Base-by-base conservation (phyloP, 2,797 vertebrate species). In the Periophthalmus magnuspinnatus region DNA sequence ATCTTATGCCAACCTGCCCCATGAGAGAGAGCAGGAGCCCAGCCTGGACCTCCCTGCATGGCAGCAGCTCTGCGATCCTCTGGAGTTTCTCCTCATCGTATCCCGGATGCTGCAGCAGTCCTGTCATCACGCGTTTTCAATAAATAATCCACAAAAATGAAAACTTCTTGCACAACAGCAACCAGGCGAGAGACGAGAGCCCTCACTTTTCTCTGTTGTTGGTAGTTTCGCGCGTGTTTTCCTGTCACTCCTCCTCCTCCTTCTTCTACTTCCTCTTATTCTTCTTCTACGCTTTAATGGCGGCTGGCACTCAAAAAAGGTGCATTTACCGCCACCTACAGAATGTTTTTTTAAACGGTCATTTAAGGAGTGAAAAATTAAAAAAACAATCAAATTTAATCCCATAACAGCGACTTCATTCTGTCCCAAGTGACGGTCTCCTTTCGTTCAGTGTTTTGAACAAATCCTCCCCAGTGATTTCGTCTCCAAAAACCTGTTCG, bases 31-130 rank as follows among this genome's bases (percentile, higher is more conserved):
- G 89, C 85, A 99, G 72, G 22, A 73, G 76, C 38, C 91, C 91
- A 9, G 95, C 90, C 28, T 98, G 97, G 5, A 90, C 63, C 38
- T 95, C 96, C 61, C 97, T 93, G 81, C 96, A 98, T 0, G 94
- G 94, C 77, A 96, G 87, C 80, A 85, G 47, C 73, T 91, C 90
- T 5, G 93, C 88, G 78, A 94, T 48, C 0, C 13, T 85, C 65
- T 71, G 82, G 76, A 97, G 88, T 1, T 54, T 84, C 70, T 90
- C 90, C 68, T 93, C 90, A 0, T 93, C 86, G 65, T 96, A 95
- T 0, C 91, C 93, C 5, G 83, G 74, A n/a, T 92, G 91, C 14
- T 91, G 84, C 0, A 93, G 73, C 17, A 71, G 65, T 10, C 69
- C 75, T 5, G 93, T 68, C 96, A 97, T 94, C 21, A 34, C 56